These are phyloP conservation scores for Mola mola DNA, from an alignment of 2,113 vertebrate species.

Conservation along the genomic window DNA sequence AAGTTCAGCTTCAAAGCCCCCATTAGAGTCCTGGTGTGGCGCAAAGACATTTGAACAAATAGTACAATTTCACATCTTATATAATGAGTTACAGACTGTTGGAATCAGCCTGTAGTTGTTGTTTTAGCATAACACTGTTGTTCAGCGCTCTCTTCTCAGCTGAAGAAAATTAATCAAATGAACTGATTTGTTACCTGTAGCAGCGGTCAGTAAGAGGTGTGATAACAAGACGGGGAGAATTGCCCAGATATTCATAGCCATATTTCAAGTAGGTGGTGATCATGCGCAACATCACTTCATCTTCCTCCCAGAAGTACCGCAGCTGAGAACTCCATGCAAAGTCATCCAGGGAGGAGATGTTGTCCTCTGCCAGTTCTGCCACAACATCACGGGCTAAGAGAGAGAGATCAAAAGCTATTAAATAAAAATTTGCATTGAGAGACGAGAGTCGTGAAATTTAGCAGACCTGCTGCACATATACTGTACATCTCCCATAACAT, in stretches of 20 bases:
- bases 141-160: no score
- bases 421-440: no score
- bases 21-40: constrained; percentile 87
- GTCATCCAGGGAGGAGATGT: constrained; percentile 85
- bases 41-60: constrained; percentile 6
- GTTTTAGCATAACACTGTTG: no score
- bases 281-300: constrained; percentile 87
- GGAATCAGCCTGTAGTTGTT: neutral
- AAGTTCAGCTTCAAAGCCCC: constrained; percentile 93
- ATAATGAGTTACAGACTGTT: neutral
- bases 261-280: constrained; percentile 90
- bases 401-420: constrained; percentile 8
- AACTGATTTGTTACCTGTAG: constrained; percentile 83
- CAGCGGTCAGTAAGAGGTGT: constrained; percentile 94
- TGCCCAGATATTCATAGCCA: constrained; percentile 95
- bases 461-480: neutral
- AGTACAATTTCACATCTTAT: neutral
- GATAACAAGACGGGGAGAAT: constrained; percentile 90
- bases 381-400: constrained; percentile 90
- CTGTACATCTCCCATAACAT: no score
- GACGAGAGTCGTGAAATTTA: neutral
- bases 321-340: constrained; percentile 96
- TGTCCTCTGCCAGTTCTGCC: constrained; percentile 83
- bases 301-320: constrained; percentile 89
- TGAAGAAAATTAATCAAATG: no score